Percentiles rank a stretch among this genome's conserved stretches.
phyloP scores from a whole-genome alignment of 2,113 vertebrate species.

The Phasianus colchicus region DNA sequence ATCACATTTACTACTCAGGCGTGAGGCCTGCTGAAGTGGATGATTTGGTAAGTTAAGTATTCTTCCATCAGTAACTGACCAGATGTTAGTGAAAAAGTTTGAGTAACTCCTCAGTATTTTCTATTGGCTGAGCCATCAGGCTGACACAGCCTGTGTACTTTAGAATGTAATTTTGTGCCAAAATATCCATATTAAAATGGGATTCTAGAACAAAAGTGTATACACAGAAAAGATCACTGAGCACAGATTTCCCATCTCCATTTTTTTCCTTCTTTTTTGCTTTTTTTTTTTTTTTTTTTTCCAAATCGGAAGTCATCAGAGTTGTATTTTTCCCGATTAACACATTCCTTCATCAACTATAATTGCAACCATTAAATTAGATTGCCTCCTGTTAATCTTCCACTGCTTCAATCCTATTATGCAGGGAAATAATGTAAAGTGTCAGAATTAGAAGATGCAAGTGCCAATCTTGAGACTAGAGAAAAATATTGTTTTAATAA shows the following conservation, averaged over 20 bases:
- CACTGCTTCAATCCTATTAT: slow-evolving; percentile 60
- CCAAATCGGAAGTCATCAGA: slow-evolving; percentile 49
- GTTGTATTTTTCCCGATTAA: slow-evolving; percentile 71
- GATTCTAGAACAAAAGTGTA: not conserved
- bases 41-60: not conserved
- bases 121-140: not conserved
- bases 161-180: not conserved
- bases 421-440: slow-evolving; percentile 64
- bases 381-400: slow-evolving; percentile 75
- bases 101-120: not conserved
- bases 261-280: slow-evolving; percentile 10
- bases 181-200: not conserved
- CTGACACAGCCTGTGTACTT: not conserved
- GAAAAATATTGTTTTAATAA: slow-evolving; percentile 73
- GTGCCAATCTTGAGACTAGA: slow-evolving; percentile 40
- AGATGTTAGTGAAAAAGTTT: not conserved
- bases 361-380: slow-evolving; percentile 76
- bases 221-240: not conserved
- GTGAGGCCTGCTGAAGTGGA: not conserved
- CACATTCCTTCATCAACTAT: slow-evolving; percentile 76
- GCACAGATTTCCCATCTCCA: slow-evolving; percentile 28
- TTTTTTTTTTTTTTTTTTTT: not conserved
- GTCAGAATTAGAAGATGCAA: slow-evolving; percentile 65
- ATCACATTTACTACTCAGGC: not conserved
- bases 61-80: not conserved